Evolutionary conservation across 2,113 vertebrate species (phyloP), one percentile per base, ranked within the genome.

Genomic region (Oncorhynchus mykiss): DNA sequence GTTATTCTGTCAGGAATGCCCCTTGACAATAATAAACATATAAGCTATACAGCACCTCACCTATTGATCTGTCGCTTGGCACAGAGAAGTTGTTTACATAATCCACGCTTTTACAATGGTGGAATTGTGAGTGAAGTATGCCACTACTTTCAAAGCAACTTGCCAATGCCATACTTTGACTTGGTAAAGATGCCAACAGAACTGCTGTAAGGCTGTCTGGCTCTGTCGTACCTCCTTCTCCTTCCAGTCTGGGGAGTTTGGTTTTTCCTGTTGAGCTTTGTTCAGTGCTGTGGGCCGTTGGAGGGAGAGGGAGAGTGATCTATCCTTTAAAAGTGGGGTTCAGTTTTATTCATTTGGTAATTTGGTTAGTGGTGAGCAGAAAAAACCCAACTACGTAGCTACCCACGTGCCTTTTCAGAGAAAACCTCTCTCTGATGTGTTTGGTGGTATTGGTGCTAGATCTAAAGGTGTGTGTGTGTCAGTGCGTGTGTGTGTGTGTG

Each of bases 291-390:
- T 67, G 64, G 24, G 45, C 45, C 64, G 11, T 59, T 49, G 12
- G 39, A 68, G 54, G 59, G 16, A 54, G 51, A 68, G 54, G 54
- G 16, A 54, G 81, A 57, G 22, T 73, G 72, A 75, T 70, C 70
- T 76, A 79, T 75, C 78, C 78, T 80, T 86, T 81, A 71, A 82
- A 82, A 88, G 83, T 85, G 79, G 78, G 74, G 75, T 82, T 5
- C 67, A 81, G 85, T 70, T 90, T 83, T 45, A 45, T 45, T 45
- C 39, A 86, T 77, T 87, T 89, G 87, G 82, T 88, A 90, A 89
- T 89, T 75, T 86, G 86, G 84, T 88, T 85, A 74, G 82, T 29
- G 79, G 75, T 27, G 49, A 14, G 81, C 83, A 70, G 84, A 74
- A 80, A 81, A 88, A 87, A 82, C 2, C 86, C 84, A 84, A 25